These are phyloP conservation scores for Epirrita christyi DNA, from an alignment of 2,888 invertebrate genomes.

Conservation along the genomic window DNA sequence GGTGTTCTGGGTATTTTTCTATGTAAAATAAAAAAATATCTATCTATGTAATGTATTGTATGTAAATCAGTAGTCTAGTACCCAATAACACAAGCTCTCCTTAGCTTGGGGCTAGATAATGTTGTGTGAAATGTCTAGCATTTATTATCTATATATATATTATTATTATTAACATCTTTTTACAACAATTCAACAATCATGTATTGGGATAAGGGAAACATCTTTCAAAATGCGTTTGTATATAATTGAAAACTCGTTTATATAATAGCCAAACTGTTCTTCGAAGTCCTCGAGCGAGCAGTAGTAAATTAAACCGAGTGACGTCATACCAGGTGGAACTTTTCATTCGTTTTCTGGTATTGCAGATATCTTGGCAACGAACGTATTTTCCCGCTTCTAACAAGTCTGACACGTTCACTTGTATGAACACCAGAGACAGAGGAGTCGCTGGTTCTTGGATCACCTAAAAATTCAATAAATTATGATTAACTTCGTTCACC, in stretches of 20 bases:
- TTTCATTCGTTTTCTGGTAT: constrained; percentile 51
- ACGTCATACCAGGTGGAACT: constrained; percentile 50
- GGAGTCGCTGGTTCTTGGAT: constrained; percentile 47
- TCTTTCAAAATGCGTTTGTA: constrained; percentile 5
- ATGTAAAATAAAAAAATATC: no score
- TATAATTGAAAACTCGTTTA: constrained; percentile 31
- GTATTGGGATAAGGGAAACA: constrained; percentile 6
- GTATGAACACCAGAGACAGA: constrained; percentile 58
- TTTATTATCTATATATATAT: no score
- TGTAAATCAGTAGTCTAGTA: no score
- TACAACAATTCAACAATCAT: no score
- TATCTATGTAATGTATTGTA: no score
- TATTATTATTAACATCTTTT: no score
- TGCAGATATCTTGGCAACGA: constrained; percentile 57
- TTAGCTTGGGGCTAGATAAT: no score
- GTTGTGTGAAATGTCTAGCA: no score
- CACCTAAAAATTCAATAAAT: constrained; percentile 49
- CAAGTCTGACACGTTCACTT: constrained; percentile 60
- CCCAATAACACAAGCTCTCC: no score
- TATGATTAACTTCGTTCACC: no score
- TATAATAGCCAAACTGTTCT: constrained; percentile 43
- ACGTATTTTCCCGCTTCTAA: constrained; percentile 39
- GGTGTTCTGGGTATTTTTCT: no score
- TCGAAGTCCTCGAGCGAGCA: constrained; percentile 55
- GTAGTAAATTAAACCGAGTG: constrained; percentile 54